These are phyloP conservation scores for Theretra japonica DNA, from an alignment of 2,888 invertebrate species.

Conservation along the genomic window DNA sequence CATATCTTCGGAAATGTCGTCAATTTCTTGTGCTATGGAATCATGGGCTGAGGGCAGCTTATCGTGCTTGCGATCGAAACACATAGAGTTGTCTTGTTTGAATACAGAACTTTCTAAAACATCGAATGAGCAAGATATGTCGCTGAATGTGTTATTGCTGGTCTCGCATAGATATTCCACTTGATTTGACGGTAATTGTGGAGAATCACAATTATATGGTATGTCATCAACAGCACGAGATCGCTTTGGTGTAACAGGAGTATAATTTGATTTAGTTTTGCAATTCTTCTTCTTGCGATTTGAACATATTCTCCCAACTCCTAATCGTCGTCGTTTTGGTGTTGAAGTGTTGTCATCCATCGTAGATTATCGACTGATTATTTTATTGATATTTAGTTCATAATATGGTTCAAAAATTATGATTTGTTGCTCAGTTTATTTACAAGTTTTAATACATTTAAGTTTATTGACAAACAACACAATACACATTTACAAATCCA, in stretches of 20 bases:
- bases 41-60: neutral
- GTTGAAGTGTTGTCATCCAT: conserved; percentile 58
- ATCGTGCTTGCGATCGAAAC: conserved; percentile 43
- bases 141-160: conserved; percentile 53
- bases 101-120: conserved; percentile 52
- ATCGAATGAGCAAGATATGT: conserved; percentile 64
- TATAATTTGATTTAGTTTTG: conserved; percentile 39
- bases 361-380: conserved; percentile 46
- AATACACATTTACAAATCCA: neutral
- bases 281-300: conserved; percentile 43
- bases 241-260: neutral
- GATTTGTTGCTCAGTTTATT: conserved; percentile 46
- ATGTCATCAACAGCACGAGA: conserved; percentile 44
- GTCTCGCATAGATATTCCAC: conserved; percentile 71
- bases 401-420: too few relatives aligned
- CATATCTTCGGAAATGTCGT: conserved; percentile 68
- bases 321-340: conserved; percentile 71
- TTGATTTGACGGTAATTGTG: conserved; percentile 76
- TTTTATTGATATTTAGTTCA: conserved; percentile 41
- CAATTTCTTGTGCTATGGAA: conserved; percentile 44
- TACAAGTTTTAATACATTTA: neutral
- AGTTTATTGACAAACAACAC: neutral
- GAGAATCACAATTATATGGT: conserved; percentile 63
- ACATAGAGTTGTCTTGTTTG: conserved; percentile 53
- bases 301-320: conserved; percentile 54